Conservation (phyloP, 2,797 vertebrate genomes). For the Crax fasciolata region DNA sequence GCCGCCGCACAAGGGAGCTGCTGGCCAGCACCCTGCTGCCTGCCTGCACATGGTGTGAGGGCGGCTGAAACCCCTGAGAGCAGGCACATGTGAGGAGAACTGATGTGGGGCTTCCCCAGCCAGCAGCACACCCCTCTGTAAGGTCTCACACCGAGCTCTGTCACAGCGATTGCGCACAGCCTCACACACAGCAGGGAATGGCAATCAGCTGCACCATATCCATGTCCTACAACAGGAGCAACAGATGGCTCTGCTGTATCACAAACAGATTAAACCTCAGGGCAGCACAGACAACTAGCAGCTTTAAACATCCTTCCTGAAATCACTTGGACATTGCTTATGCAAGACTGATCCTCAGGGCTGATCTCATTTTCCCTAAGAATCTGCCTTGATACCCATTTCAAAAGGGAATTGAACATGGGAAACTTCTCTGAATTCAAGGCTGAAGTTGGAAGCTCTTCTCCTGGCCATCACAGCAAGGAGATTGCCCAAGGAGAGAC, state of each 20-base stretch:
- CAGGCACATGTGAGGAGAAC: background rate
- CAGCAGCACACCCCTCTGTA: background rate
- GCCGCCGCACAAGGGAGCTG: background rate
- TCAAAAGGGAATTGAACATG: background rate
- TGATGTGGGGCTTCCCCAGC: background rate
- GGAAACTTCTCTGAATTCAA: background rate
- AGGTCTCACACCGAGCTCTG: background rate
- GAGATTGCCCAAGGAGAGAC: background rate
- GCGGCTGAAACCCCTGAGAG: background rate
- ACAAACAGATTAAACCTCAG: background rate
- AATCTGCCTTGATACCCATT: background rate
- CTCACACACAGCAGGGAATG: background rate
- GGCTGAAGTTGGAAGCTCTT: background rate
- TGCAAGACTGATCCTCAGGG: background rate
- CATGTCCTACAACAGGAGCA: background rate
- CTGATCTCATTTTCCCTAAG: background rate
- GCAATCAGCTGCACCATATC: background rate
- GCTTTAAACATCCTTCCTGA: background rate
- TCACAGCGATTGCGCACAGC: accelerated
- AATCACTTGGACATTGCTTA: background rate
- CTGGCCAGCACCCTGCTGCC: background rate
- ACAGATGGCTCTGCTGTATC: background rate
- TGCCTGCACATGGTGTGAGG: accelerated
- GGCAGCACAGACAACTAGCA: background rate
- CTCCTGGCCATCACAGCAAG: background rate